These are phyloP conservation scores for Hydrophis major DNA, from an alignment of 2,797 vertebrate genomes.

Conservation along the genomic window DNA sequence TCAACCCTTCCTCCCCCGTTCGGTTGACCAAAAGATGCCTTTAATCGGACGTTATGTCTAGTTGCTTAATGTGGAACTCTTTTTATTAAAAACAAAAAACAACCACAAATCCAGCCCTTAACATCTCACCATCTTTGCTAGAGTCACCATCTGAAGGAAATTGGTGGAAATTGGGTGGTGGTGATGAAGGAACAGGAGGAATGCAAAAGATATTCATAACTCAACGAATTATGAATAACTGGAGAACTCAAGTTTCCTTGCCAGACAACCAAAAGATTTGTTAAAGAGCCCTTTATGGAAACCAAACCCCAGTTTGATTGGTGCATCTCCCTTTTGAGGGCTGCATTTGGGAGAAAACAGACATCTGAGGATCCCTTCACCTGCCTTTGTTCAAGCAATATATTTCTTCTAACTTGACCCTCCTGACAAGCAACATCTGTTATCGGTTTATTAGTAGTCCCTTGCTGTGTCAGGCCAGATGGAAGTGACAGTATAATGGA, in stretches of 20 bases:
- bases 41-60: background rate
- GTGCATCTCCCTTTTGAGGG: background rate
- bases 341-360: background rate
- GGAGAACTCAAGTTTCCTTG: background rate
- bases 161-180: background rate
- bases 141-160: background rate
- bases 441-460: background rate
- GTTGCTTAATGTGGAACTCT: background rate
- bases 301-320: background rate
- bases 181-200: no score
- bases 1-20: background rate
- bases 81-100: background rate
- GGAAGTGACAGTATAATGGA: background rate
- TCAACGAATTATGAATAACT: background rate
- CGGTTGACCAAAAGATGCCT: background rate
- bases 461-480: background rate
- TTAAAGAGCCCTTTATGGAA: background rate
- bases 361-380: background rate
- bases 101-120: no score
- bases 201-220: background rate
- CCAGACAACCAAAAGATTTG: background rate
- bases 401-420: background rate
- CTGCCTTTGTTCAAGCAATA: background rate
- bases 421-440: slow-evolving; percentile 3
- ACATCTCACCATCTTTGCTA: background rate